Evolutionary conservation across 2,797 vertebrate genomes (phyloP).

Genomic region (Eidolon dupreanum): DNA sequence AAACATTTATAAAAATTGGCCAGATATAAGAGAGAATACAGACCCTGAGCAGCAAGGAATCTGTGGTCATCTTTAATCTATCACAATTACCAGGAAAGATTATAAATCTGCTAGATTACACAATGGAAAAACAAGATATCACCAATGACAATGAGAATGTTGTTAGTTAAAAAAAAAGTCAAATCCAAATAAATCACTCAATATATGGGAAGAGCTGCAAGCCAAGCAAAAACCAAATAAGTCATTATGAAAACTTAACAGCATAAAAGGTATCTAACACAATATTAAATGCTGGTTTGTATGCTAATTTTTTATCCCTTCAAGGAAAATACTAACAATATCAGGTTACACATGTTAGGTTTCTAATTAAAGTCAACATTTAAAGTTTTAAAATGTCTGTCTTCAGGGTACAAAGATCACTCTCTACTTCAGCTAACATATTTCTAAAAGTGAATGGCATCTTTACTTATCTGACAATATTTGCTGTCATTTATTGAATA

Average conservation of each 20-base stretch:
- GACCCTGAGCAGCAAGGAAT: neutral
- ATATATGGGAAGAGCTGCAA: constrained; percentile 26
- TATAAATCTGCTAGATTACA: neutral
- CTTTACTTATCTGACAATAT: constrained; percentile 19
- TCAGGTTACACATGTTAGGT: constrained; percentile 48
- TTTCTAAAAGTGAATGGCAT: constrained; percentile 54
- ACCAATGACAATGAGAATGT: neutral
- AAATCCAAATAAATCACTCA: constrained; percentile 43
- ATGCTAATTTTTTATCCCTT: constrained; percentile 63
- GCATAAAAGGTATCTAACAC: constrained; percentile 36
- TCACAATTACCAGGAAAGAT: neutral
- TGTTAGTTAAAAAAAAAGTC: constrained; percentile 10
- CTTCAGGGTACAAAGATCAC: constrained; percentile 53
- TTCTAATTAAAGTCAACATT: constrained; percentile 63
- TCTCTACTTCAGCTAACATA: constrained; percentile 31
- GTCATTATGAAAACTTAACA: constrained; percentile 43
- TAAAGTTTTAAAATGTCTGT: constrained; percentile 58
- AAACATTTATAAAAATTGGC: neutral
- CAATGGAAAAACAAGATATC: constrained; percentile 18
- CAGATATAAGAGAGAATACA: neutral
- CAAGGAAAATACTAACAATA: constrained; percentile 64
- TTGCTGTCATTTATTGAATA: constrained; percentile 7
- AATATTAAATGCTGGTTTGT: constrained; percentile 56
- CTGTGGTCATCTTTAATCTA: neutral
- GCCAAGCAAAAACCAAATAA: constrained; percentile 6